Evolutionary conservation across 2,797 vertebrate species (phyloP), one percentile per base, ranked within the genome.

Genomic region (Thunnus albacares): DNA sequence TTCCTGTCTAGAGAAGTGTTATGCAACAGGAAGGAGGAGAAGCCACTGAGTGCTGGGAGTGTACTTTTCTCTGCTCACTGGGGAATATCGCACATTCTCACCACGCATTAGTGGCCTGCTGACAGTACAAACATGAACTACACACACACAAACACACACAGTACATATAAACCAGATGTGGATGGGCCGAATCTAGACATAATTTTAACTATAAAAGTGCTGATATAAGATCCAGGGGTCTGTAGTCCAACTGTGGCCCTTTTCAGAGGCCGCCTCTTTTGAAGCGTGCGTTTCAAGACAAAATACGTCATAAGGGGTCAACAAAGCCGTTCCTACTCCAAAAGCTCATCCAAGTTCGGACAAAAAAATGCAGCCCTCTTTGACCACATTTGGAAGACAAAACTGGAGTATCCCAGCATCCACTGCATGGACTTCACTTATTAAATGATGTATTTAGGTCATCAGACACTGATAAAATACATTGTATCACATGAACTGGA

Each of bases 61-160:
- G 90, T 83, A 76, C 86, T 90, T 74, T 80, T 81, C 87, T 83
- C 83, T 77, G 68, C 71, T 83, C 87, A 14, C 82, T 84, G 85
- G 86, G 89, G 92, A 94, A 92, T 87, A 89, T 93, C 86, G 69
- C 88, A 89, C 85, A 57, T 78, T 88, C 89, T 75, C 81, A 90
- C 59, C 78, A 69, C 43, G 68, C 83, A 83, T 86, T 87, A 84
- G 77, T 43, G 69, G 58, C 58, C 79, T 87, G 86, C 87, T 89
- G 80, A 82, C 63, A 62, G 47, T n/a, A 83, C 68, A 74, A 35
- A 83, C 71, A 75, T 69, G 45, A 55, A 22, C 41, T 55, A 12
- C 9, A n/a, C 20, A 52, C 38, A 15, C 68, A 66, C 26, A 49
- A n/a, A 18, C 38, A 58, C 62, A 58, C 70, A 49, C 24, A 51